Percentiles rank a stretch among this genome's conserved stretches.
phyloP scores from a whole-genome alignment of 2,113 vertebrate species.

The Callaeas wilsoni region DNA sequence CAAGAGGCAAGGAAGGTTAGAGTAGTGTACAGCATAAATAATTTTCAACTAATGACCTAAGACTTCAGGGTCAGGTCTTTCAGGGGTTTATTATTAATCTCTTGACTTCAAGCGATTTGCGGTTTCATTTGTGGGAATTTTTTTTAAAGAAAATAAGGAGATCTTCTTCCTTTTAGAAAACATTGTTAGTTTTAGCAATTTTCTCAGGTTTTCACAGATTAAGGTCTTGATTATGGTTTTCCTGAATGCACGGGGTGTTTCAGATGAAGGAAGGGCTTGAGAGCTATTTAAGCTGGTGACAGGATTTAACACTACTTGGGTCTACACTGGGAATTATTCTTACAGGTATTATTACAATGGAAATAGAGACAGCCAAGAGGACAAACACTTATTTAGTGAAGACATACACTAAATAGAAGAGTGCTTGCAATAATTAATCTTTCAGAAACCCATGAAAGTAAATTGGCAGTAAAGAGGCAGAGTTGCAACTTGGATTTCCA shows the following conservation, averaged over 20 bases:
- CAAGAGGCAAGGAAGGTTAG: background rate
- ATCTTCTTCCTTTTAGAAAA: background rate
- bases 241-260: background rate
- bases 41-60: conserved; percentile 35
- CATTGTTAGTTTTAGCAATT: background rate
- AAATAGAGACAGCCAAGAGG: background rate
- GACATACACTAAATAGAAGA: background rate
- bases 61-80: conserved; percentile 19
- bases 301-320: background rate
- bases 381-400: background rate
- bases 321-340: background rate
- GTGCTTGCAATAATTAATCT: background rate
- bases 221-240: background rate
- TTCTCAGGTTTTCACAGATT: background rate
- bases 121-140: background rate
- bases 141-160: background rate
- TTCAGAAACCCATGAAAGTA: background rate
- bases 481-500: background rate
- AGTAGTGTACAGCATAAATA: conserved; percentile 15
- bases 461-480: background rate
- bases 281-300: background rate
- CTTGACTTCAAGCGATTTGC: background rate
- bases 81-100: conserved; percentile 18
- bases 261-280: background rate
- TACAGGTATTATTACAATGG: background rate